These are phyloP conservation scores for Nematolebias whitei DNA, from an alignment of 2,113 vertebrate genomes.

Conservation along the genomic window DNA sequence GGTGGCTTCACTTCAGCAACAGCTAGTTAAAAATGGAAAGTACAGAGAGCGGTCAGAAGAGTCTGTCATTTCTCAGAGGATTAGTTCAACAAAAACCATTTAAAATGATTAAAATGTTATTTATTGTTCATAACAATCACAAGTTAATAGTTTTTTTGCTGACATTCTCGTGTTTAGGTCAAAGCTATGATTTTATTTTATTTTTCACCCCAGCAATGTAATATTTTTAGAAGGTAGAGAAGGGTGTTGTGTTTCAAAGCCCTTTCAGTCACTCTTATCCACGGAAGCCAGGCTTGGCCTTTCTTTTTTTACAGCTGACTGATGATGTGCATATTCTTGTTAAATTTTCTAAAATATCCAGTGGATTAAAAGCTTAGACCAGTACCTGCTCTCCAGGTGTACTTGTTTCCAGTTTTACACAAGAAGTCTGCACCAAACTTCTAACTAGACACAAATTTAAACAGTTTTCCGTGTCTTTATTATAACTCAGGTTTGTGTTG, in stretches of 20 bases:
- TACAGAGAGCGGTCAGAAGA: neutral
- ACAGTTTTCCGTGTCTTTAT: neutral
- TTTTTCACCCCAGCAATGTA: neutral
- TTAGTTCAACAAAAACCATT: neutral
- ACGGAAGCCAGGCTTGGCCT: neutral
- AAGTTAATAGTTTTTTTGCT: neutral
- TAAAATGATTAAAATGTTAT: neutral
- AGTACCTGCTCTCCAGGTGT: neutral
- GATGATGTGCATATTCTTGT: too few species aligned
- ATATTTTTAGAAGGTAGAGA: neutral
- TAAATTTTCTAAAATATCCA: neutral
- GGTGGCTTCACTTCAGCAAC: slow-evolving; percentile 3
- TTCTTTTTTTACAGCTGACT: neutral
- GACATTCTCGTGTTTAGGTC: neutral
- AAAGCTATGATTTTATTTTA: neutral
- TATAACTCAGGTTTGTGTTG: too few species aligned
- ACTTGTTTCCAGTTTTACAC: neutral
- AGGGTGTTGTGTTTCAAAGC: neutral
- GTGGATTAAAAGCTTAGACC: neutral
- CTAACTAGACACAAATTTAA: neutral
- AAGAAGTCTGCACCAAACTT: too few species aligned
- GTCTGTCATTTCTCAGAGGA: neutral
- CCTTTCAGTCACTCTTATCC: neutral
- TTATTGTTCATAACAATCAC: neutral
- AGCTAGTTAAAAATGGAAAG: neutral